Base-by-base conservation (phyloP, 2,888 invertebrate genomes). In the Herminia tarsipennalis region DNA sequence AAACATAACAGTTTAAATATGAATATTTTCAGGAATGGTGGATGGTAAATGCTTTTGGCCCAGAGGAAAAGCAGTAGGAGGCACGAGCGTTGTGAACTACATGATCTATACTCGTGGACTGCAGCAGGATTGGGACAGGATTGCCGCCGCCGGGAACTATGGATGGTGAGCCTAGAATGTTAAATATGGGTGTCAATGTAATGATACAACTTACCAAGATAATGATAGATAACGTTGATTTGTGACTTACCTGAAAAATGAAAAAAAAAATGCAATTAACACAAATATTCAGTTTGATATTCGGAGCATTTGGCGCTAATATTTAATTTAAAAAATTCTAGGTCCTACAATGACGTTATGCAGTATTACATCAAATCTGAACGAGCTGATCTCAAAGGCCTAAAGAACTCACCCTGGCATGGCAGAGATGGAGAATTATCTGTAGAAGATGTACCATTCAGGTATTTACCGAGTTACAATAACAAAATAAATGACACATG, bases 61-160 rank as follows among this genome's bases (percentile, higher is more conserved):
- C 0, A 70, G 92, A 40, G 93, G 93, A 0, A 86, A 70, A 53
- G 92, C 89, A 0, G 78, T 93, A 2, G 93, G 93, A 1, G 93
- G 93, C 2, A 52, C 78, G n/a, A 91, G 92, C 46, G 88, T 91
- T 1, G 78, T 93, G 45, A 93, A 93, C 70, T 92, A 92, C 69
- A 93, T 93, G 93, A 88, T 94, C 39, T 95, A 95, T 74, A 93
- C 94, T 0, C 84, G 95, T 53, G 95, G 95, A 0, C 86, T 94
- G 55, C 91, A 91, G 20, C 69, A 71, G 9, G 95, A 95, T 82
- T 96, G 94, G 86, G 93, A 95, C 65, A 76, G 88, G 33, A 95
- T 95, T 92, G 93, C 92, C 2, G 83, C 78, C 0, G 84, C 92
- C 38, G 95, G 95, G 0, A 95, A 95, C 65, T 85, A 90, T 12